These are phyloP conservation scores for Notechis scutatus DNA, from an alignment of 2,113 vertebrate species.

Conservation along the genomic window DNA sequence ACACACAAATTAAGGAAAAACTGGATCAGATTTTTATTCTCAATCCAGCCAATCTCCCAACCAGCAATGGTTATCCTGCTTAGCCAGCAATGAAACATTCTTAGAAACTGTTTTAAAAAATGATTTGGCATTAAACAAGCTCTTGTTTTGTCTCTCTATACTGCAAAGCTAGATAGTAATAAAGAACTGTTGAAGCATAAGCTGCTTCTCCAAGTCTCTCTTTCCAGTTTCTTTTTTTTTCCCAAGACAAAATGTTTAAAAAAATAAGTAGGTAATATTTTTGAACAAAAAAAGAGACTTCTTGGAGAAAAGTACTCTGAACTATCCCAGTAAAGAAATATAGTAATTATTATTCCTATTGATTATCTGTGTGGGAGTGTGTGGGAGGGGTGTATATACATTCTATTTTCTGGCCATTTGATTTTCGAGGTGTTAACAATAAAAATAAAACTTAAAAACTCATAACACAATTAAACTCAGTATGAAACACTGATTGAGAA, in stretches of 20 bases:
- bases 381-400: background rate
- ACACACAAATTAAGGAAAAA: conserved; percentile 36
- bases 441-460: background rate
- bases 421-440: background rate
- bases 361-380: conserved; percentile 52
- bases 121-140: conserved; percentile 32
- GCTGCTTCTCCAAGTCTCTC: conserved; percentile 21
- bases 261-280: conserved; percentile 52
- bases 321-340: conserved; percentile 68
- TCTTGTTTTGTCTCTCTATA: conserved; percentile 38
- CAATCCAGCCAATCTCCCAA: conserved; percentile 16
- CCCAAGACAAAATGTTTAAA: conserved; percentile 43
- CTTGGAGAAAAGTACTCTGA: conserved; percentile 60
- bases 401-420: background rate
- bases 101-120: conserved; percentile 36
- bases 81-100: background rate
- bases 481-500: conserved; percentile 57
- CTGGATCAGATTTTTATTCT: conserved; percentile 20
- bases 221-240: conserved; percentile 31
- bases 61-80: background rate
- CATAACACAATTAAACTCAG: conserved; percentile 28
- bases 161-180: conserved; percentile 40
- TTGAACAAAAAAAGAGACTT: conserved; percentile 70
- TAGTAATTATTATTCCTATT: conserved; percentile 65
- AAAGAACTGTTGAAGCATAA: conserved; percentile 42